Conservation (phyloP, 2,797 vertebrate species). For the Phalloptychus januarius region DNA sequence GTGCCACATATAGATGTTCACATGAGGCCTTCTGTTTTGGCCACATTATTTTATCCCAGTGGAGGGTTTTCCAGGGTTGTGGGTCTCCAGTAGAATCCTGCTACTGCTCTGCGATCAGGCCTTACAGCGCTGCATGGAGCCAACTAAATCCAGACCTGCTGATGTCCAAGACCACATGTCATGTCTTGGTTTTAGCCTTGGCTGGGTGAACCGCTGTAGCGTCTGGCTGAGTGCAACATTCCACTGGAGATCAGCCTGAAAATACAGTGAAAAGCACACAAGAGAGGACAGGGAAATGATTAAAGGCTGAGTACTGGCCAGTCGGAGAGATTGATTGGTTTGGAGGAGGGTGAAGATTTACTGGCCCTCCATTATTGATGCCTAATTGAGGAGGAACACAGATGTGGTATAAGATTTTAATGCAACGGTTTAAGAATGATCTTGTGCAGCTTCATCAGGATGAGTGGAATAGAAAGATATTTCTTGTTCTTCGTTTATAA, state of each 20-base stretch:
- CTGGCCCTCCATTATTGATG: slow-evolving; percentile 73
- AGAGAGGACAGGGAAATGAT: slow-evolving; percentile 44
- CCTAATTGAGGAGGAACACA: slow-evolving; percentile 37
- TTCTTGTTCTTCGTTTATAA: slow-evolving; percentile 11
- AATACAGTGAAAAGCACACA: slow-evolving; percentile 36
- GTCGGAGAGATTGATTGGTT: slow-evolving; percentile 69
- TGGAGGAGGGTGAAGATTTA: slow-evolving; percentile 69
- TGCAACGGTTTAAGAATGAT: slow-evolving; percentile 21
- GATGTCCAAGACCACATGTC: slow-evolving; percentile 19
- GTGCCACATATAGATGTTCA: slow-evolving; percentile 67
- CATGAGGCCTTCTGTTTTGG: slow-evolving; percentile 32
- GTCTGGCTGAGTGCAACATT: slow-evolving; percentile 22
- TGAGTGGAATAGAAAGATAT: slow-evolving; percentile 2
- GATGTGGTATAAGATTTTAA: slow-evolving; percentile 42
- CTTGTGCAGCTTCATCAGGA: slow-evolving; percentile 3
- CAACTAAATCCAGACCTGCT: slow-evolving; percentile 14
- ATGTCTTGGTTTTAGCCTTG: slow-evolving; percentile 20
- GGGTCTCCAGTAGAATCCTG: slow-evolving; percentile 28
- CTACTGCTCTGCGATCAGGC: not conserved
- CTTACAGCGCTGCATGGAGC: slow-evolving; percentile 3
- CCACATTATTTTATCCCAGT: slow-evolving; percentile 28
- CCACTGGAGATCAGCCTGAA: slow-evolving; percentile 23
- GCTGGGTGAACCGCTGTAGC: slow-evolving; percentile 4
- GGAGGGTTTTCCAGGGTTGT: slow-evolving; percentile 23
- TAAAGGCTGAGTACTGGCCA: slow-evolving; percentile 30